Evolutionary conservation across 2,888 invertebrate species (phyloP).

Genomic region (Ennomos quercinarius): DNA sequence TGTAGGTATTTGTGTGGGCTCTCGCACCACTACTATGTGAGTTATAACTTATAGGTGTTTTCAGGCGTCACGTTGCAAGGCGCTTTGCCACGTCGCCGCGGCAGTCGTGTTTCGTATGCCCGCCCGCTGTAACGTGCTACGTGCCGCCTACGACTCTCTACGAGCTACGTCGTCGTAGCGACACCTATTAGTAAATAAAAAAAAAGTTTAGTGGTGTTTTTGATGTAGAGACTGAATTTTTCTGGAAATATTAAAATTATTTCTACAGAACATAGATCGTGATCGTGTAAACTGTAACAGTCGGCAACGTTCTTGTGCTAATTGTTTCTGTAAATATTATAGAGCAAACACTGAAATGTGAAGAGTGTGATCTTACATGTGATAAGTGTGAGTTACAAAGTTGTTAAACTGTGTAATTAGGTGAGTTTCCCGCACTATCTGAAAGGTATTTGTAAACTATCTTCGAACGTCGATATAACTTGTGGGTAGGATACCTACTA

Average conservation of each 20-base stretch:
- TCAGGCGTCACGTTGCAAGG: conserved; percentile 41
- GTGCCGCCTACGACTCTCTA: conserved; percentile 50
- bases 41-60: conserved; percentile 39
- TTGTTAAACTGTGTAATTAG: conserved; percentile 32
- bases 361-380: conserved; percentile 42
- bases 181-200: conserved; percentile 20
- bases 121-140: conserved; percentile 50
- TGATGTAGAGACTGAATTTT: conserved; percentile 4
- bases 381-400: conserved; percentile 32
- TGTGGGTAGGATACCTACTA: conserved; percentile 9
- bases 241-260: neutral
- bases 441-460: conserved; percentile 6
- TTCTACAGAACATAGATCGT: conserved; percentile 13
- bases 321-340: conserved; percentile 49
- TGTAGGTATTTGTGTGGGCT: no score
- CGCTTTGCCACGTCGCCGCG: conserved; percentile 48
- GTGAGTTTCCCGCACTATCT: conserved; percentile 41
- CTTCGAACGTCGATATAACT: neutral
- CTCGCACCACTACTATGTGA: no score
- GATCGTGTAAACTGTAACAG: conserved; percentile 36
- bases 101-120: conserved; percentile 63
- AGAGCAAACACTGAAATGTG: conserved; percentile 43
- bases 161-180: conserved; percentile 61
- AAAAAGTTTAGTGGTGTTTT: conserved; percentile 27
- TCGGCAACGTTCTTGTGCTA: conserved; percentile 38